Conservation (phyloP, 1,140 invertebrate species). For the Camponotus vicinus region DNA sequence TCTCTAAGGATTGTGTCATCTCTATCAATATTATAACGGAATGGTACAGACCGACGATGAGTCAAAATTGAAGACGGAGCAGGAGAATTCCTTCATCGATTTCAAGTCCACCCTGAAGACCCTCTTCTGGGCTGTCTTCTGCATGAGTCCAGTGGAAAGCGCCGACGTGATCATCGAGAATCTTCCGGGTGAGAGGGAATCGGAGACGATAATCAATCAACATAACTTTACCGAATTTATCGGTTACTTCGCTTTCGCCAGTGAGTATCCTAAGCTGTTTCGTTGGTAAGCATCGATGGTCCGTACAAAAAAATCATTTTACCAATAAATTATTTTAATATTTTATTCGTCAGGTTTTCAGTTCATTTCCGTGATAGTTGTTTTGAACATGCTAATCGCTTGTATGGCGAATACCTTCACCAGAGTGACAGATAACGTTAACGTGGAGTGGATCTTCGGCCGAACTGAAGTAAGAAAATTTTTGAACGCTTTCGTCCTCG, state of each 20-base stretch:
- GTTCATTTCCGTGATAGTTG: slow-evolving; percentile 90
- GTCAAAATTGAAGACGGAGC: slow-evolving; percentile 80
- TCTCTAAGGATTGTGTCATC: slow-evolving; percentile 76
- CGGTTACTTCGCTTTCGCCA: slow-evolving; percentile 89
- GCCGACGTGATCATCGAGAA: slow-evolving; percentile 89
- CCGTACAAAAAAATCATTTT: background rate
- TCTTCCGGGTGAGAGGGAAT: slow-evolving; percentile 84
- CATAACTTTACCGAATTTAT: slow-evolving; percentile 88
- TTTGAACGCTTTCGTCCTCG: background rate
- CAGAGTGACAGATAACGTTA: slow-evolving; percentile 88
- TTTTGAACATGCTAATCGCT: slow-evolving; percentile 93
- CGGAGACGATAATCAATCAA: slow-evolving; percentile 85
- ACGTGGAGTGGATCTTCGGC: slow-evolving; percentile 88
- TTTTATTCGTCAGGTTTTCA: slow-evolving; percentile 85
- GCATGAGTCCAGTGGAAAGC: slow-evolving; percentile 89
- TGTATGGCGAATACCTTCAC: slow-evolving; percentile 92
- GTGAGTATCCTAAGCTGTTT: slow-evolving; percentile 56
- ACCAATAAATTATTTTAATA: background rate
- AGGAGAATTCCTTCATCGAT: slow-evolving; percentile 87
- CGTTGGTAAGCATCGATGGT: background rate
- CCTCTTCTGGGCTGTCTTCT: slow-evolving; percentile 92
- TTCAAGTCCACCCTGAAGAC: slow-evolving; percentile 89
- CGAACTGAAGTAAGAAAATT: slow-evolving; percentile 84
- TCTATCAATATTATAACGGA: slow-evolving; percentile 88
- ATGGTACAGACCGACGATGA: slow-evolving; percentile 87